These are phyloP conservation scores for Perca flavescens DNA, from an alignment of 2,113 vertebrate species.

Conservation along the genomic window DNA sequence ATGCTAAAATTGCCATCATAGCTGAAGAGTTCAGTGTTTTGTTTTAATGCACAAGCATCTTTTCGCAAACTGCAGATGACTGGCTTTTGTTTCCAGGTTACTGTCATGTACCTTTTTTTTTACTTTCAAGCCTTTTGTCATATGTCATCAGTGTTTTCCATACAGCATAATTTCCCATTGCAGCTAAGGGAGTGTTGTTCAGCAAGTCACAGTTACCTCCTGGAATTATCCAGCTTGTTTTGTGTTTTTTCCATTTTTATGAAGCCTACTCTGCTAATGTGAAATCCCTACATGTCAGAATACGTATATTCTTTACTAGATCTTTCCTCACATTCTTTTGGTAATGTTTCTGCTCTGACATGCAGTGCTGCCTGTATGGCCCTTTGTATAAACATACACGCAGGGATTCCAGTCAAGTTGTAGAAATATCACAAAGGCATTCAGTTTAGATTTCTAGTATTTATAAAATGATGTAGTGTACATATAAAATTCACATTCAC, in stretches of 20 bases:
- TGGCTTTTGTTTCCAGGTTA: not conserved
- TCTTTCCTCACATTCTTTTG: constrained; percentile 13
- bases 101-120: not conserved
- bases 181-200: not conserved
- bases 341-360: not conserved
- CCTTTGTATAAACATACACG: not conserved
- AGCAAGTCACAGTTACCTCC: not conserved
- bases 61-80: not conserved
- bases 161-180: not conserved
- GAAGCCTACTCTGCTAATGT: not conserved
- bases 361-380: not conserved
- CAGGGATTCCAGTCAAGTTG: not conserved
- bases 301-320: constrained; percentile 2
- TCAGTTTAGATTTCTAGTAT: not conserved
- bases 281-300: constrained; percentile 10
- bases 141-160: not conserved
- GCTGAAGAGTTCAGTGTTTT: not conserved
- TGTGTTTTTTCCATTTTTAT: not conserved
- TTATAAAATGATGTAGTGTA: not conserved
- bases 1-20: not conserved
- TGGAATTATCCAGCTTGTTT: not conserved
- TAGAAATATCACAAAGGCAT: not conserved
- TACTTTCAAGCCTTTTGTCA: not conserved
- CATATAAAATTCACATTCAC: not conserved
- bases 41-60: not conserved